phyloP scores from a whole-genome alignment of 1,140 invertebrate genomes.

The Pogonus chalceus region DNA sequence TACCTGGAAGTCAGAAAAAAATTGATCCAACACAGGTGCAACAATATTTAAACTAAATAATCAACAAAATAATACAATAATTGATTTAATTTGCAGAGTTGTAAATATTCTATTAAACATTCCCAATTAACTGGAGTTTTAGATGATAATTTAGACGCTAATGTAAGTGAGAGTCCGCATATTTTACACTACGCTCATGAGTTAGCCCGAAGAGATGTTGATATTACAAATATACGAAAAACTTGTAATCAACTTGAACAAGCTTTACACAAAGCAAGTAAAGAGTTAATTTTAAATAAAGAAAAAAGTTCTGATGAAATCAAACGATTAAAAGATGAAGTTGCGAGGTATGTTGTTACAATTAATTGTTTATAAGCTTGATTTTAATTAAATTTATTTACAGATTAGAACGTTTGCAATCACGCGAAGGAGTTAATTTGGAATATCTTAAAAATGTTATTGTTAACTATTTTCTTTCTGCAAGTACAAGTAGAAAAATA shows the following conservation, averaged over 20 bases:
- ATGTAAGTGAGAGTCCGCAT: constrained; percentile 37
- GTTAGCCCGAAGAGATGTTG: constrained; percentile 67
- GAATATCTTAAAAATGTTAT: constrained; percentile 88
- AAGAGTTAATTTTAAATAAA: constrained; percentile 10
- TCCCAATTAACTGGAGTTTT: constrained; percentile 12
- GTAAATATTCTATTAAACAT: neutral
- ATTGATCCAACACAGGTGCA: constrained; percentile 23
- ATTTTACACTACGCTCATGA: constrained; percentile 80
- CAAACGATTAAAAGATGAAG: neutral
- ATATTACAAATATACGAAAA: constrained; percentile 60
- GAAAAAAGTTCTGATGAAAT: constrained; percentile 12
- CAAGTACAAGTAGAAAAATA: constrained; percentile 53
- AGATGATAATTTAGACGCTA: neutral
- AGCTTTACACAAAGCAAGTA: constrained; percentile 46
- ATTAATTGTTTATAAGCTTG: neutral
- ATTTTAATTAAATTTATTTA: no score
- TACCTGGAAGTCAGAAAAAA: constrained; percentile 34
- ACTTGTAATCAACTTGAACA: constrained; percentile 62
- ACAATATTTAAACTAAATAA: constrained; percentile 3
- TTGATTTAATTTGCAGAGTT: neutral
- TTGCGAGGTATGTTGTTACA: neutral
- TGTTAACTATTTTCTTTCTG: constrained; percentile 66
- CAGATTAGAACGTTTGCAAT: constrained; percentile 64
- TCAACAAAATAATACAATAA: neutral
- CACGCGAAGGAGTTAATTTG: constrained; percentile 73